phyloP scores from a whole-genome alignment of 1,140 invertebrate species.

The Catajapyx aquilonaris region DNA sequence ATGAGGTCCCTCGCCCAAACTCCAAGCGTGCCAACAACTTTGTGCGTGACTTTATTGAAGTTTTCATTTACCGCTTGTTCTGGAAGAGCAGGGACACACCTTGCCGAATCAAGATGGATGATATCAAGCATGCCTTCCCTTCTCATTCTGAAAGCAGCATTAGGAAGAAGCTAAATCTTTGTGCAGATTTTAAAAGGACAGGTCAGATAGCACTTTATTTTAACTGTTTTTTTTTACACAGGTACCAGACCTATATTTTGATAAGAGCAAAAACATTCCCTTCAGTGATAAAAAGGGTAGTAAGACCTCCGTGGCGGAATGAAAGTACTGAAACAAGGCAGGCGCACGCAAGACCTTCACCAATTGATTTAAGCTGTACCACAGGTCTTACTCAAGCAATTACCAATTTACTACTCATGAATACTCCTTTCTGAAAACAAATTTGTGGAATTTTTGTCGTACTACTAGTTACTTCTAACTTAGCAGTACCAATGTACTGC shows the following conservation, averaged over 20 bases:
- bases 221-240: not conserved
- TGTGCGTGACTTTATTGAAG: constrained; percentile 90
- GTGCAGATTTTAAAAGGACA: constrained; percentile 95
- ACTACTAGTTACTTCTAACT: too few relatives aligned
- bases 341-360: too few relatives aligned
- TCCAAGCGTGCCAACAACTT: constrained; percentile 98
- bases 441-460: too few relatives aligned
- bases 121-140: constrained; percentile 92
- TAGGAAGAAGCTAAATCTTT: constrained; percentile 86
- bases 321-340: too few relatives aligned
- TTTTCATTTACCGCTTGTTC: constrained; percentile 94
- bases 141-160: constrained; percentile 94
- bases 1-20: constrained; percentile 97
- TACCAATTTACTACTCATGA: too few relatives aligned
- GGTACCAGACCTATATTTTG: not conserved
- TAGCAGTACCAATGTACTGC: too few relatives aligned
- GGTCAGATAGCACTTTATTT: constrained; percentile 29
- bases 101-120: constrained; percentile 91
- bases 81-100: constrained; percentile 88
- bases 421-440: too few relatives aligned
- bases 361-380: too few relatives aligned
- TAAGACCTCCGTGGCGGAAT: too few relatives aligned
- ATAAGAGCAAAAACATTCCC: too few relatives aligned
- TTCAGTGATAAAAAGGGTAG: too few relatives aligned
- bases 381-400: too few relatives aligned